Percentiles rank a stretch among this genome's conserved stretches.
phyloP scores from a whole-genome alignment of 2,888 invertebrate species.

The Rotaria macrura region DNA sequence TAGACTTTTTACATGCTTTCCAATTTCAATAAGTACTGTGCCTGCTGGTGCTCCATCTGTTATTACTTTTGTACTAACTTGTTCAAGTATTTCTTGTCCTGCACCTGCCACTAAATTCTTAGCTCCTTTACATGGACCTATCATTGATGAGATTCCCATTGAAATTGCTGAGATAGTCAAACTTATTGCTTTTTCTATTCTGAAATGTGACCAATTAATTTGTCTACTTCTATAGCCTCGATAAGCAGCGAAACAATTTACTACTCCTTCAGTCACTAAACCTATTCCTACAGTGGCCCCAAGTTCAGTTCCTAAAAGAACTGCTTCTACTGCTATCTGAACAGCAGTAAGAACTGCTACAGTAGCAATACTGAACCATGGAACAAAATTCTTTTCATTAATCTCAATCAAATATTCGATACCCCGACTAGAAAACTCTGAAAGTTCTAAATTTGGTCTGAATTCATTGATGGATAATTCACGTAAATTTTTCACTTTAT shows the following conservation, averaged over 20 bases:
- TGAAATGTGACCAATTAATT: slow-evolving; percentile 29
- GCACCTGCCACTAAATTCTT: background rate
- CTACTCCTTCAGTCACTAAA: no score
- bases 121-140: slow-evolving; percentile 15
- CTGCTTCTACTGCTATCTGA: no score
- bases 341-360: no score
- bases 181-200: slow-evolving; percentile 31
- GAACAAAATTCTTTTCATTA: no score
- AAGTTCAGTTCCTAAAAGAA: no score
- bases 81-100: background rate
- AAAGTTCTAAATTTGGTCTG: no score
- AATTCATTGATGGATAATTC: slow-evolving; percentile 21
- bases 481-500: slow-evolving; percentile 19
- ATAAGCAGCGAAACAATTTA: slow-evolving; percentile 20
- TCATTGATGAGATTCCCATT: background rate
- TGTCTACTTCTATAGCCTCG: slow-evolving; percentile 29
- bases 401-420: no score
- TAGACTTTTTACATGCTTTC: background rate
- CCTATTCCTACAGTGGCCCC: no score
- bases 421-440: no score
- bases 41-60: background rate
- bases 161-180: slow-evolving; percentile 28
- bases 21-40: background rate
- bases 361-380: no score
- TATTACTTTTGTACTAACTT: background rate